Evolutionary conservation across 2,113 vertebrate genomes (phyloP), one percentile per base, ranked within the genome.

Genomic region (Balaeniceps rex): DNA sequence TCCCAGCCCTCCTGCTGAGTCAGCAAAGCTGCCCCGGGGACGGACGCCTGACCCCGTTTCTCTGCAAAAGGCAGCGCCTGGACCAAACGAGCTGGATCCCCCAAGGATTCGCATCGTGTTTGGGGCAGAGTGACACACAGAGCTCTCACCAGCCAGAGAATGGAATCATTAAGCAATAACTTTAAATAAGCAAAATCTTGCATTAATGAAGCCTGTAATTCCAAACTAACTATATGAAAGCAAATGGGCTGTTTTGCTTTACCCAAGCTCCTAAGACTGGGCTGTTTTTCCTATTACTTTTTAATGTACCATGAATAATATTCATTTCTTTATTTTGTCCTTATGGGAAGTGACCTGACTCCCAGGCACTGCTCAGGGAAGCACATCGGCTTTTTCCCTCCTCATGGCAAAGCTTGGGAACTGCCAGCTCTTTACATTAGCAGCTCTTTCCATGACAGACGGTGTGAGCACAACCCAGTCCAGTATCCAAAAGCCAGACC

Each of bases 161-260:
- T 0, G 52, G 72, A 71, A 76, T 94, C 94, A 44, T 97, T 98
- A 97, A 94, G 94, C 91, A 96, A 88, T 57, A 52, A 71, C 92
- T 97, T 98, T 98, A 98, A 98, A 98, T 97, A 98, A 97, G 97
- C 97, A 95, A 97, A 97, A 94, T 70, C 61, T 92, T 33, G 92
- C 97, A 88, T 88, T 98, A 98, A 98, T 98, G 98, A 96, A 96
- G 98, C 97, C 88, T 97, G 96, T 98, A 98, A 98, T 98, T 97
- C 94, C 96, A 58, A 94, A 96, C 90, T 90, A 94, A 88, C 95
- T 78, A 71, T 97, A 80, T 49, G 95, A 92, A 95, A 97, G 96
- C 92, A 97, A 98, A 98, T 95, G 96, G 90, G 96, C 94, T 97
- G 93, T 72, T 98, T 96, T 71, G 61, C 93, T 96, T 95, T 66